Evolutionary conservation across 2,797 vertebrate species (phyloP), one percentile per base, ranked within the genome.

Genomic region (Sebastes iracundus): DNA sequence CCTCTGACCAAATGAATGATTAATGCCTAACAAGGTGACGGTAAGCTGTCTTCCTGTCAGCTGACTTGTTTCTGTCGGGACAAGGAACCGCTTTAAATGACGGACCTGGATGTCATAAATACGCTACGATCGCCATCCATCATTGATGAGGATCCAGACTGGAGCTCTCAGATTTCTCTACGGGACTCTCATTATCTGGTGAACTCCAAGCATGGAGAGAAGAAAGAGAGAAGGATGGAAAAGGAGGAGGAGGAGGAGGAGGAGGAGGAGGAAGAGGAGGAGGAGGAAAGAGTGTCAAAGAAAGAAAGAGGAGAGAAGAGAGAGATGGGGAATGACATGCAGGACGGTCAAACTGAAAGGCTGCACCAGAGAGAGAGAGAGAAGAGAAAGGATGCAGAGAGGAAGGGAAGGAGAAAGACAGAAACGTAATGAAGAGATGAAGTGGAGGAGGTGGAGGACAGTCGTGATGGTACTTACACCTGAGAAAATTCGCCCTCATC

Each of bases 401-500:
- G 52, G 52, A 23, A 55, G n/a, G 52, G 42, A 25, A 38, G 5
- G 28, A 27, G 20, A 2, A 11, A 42, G 38, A 42, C 5, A 42
- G 38, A 42, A 42, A 42, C 2, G 13, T 16, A 42, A 16, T 42
- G 38, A n/a, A 56, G 18, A 49, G 22, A 23, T 1, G 12, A 64
- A 20, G 30, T 22, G 23, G 30, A 60, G 61, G 55, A 63, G 60
- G 8, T 52, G 46, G 46, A 52, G 46, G 7, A 25, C 1, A 22
- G 35, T 38, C 2, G 0, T 13, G 35, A 0, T 13, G 28, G 38
- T 52, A 92, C 94, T 93, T 89, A 95, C 94, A 94, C 83, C 92
- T 90, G 80, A 94, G 93, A 78, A 94, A 94, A 27, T 81, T 74
- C 0, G 84, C 81, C 64, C 94, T 93, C 93, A 93, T 93, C 79